Conservation (phyloP, 2,888 invertebrate species). For the Seladonia tumulorum region DNA sequence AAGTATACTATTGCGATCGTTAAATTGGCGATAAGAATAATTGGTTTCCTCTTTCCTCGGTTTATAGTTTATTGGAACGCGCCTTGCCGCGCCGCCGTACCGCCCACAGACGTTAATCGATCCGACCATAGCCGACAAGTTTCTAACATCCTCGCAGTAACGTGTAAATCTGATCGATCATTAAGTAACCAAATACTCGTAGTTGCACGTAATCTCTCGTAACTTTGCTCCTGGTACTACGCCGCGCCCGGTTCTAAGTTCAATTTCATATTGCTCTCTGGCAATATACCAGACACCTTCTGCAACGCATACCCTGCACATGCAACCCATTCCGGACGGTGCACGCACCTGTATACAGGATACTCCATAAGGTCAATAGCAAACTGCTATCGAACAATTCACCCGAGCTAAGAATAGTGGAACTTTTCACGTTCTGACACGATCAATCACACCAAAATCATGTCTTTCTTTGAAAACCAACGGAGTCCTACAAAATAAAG, state of each 20-base stretch:
- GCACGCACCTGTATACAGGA: conserved; percentile 31
- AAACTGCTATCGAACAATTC: conserved; percentile 20
- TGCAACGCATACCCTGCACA: conserved; percentile 4
- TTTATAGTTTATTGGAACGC: background rate
- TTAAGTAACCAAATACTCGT: conserved; percentile 60
- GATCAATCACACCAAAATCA: background rate
- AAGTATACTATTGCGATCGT: background rate
- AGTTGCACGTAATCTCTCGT: conserved; percentile 60
- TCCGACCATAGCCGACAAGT: conserved; percentile 7
- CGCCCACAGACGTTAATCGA: conserved; percentile 22
- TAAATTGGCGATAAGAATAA: background rate
- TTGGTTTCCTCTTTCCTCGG: background rate
- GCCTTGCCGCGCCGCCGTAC: background rate
- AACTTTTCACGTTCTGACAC: background rate
- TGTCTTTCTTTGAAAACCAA: background rate
- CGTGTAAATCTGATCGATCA: conserved; percentile 62
- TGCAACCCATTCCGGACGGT: conserved; percentile 11
- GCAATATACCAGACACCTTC: conserved; percentile 32
- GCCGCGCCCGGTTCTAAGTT: conserved; percentile 55
- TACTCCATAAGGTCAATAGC: conserved; percentile 24
- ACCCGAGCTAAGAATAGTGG: conserved; percentile 5
- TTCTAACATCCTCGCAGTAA: conserved; percentile 38
- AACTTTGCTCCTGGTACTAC: conserved; percentile 71
- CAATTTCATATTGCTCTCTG: conserved; percentile 64
- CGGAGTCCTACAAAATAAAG: background rate